These are phyloP conservation scores for Dasyurus viverrinus DNA, from an alignment of 2,113 vertebrate genomes.

Conservation along the genomic window DNA sequence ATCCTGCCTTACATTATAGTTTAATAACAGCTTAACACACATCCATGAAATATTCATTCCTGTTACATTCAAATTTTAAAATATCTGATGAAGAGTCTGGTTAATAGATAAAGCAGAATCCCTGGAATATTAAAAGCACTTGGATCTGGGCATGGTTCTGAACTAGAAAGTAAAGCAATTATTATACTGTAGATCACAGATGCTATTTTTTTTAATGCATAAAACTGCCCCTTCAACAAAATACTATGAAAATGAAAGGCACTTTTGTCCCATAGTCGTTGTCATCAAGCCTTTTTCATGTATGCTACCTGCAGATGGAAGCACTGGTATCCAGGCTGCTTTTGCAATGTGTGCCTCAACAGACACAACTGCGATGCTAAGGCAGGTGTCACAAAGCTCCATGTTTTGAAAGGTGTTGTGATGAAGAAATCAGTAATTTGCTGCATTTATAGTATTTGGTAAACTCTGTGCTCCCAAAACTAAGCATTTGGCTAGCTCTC, in stretches of 20 bases:
- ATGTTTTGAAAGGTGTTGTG: background rate
- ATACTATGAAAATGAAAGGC: slow-evolving; percentile 50
- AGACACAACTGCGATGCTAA: background rate
- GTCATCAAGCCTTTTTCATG: slow-evolving; percentile 79
- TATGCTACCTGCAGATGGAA: slow-evolving; percentile 69
- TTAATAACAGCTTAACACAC: slow-evolving; percentile 81
- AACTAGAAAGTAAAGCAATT: slow-evolving; percentile 63
- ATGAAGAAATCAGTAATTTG: background rate
- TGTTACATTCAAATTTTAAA: slow-evolving; percentile 77
- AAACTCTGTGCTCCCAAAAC: background rate
- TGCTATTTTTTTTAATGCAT: slow-evolving; percentile 69
- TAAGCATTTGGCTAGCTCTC: background rate
- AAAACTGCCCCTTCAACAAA: slow-evolving; percentile 73
- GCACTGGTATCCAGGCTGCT: slow-evolving; percentile 45
- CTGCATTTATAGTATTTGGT: background rate
- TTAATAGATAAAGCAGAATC: slow-evolving; percentile 80
- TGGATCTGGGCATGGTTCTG: slow-evolving; percentile 50
- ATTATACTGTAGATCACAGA: slow-evolving; percentile 56
- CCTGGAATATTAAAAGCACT: slow-evolving; percentile 79
- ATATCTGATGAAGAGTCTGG: slow-evolving; percentile 76
- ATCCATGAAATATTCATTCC: slow-evolving; percentile 80
- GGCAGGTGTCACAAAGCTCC: background rate
- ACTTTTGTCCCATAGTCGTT: slow-evolving; percentile 63
- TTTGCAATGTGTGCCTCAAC: background rate
- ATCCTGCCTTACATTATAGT: slow-evolving; percentile 76